Conservation (phyloP, 1,140 invertebrate species). For the Neotoxoptera formosana region DNA sequence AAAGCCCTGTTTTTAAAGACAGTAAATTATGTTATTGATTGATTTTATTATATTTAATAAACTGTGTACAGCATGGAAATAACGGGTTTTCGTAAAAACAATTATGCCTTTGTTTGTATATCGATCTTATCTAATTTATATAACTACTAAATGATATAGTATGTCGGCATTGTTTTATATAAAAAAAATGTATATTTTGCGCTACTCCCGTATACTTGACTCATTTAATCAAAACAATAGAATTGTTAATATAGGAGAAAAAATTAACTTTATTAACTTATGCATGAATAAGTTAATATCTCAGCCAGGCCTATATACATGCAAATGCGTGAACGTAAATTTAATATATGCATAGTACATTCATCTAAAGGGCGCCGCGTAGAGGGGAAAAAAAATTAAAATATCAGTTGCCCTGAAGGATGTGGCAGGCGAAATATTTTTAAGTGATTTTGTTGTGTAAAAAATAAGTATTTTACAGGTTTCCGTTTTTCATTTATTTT, state of each 20-base stretch:
- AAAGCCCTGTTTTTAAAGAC: too few relatives aligned
- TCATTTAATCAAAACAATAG: slow-evolving; percentile 18
- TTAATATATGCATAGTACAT: slow-evolving; percentile 2
- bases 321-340: neutral
- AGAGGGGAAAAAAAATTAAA: neutral
- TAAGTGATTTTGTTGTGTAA: slow-evolving; percentile 15
- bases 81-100: neutral
- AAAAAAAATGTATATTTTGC: neutral
- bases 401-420: neutral
- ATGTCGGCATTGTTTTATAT: neutral
- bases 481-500: neutral
- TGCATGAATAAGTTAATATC: neutral
- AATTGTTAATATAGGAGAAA: neutral
- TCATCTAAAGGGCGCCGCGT: neutral
- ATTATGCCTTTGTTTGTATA: neutral
- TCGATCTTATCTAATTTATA: neutral
- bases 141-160: neutral
- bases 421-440: neutral
- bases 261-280: neutral
- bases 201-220: neutral
- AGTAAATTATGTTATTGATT: neutral
- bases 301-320: neutral
- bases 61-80: neutral
- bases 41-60: neutral
- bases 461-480: neutral